phyloP scores from a whole-genome alignment of 2,888 invertebrate species.

The Koerneria pararmatus region DNA sequence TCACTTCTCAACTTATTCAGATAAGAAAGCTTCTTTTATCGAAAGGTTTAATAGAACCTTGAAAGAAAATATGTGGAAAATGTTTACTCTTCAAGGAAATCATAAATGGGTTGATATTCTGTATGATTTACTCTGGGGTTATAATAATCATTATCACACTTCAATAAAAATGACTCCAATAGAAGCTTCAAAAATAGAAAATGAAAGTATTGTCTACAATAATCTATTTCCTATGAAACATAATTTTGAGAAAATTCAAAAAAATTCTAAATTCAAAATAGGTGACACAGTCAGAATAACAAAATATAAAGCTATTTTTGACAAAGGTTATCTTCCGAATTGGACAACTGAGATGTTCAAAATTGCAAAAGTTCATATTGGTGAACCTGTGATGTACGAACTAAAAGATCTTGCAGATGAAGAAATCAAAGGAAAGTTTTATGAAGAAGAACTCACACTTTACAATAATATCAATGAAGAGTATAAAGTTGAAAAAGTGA shows the following conservation, averaged over 20 bases:
- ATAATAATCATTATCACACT: slow-evolving; percentile 38
- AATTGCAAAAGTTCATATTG: slow-evolving; percentile 11
- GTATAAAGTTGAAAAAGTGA: slow-evolving; percentile 9
- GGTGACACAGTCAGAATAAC: background rate
- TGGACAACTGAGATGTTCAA: slow-evolving; percentile 18
- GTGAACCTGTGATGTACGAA: slow-evolving; percentile 11
- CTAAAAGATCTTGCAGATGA: slow-evolving; percentile 29
- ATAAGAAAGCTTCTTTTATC: slow-evolving; percentile 35
- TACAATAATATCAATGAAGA: slow-evolving; percentile 29
- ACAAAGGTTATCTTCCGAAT: slow-evolving; percentile 7
- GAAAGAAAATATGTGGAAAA: slow-evolving; percentile 36
- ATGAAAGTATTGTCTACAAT: slow-evolving; percentile 9
- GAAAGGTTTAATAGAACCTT: slow-evolving; percentile 39
- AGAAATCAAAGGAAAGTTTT: slow-evolving; percentile 34
- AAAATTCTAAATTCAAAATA: background rate
- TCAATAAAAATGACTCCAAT: slow-evolving; percentile 36
- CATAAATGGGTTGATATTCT: slow-evolving; percentile 37
- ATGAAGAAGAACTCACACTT: slow-evolving; percentile 31
- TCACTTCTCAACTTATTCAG: slow-evolving; percentile 32
- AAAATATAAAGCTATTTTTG: no score
- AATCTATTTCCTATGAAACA: slow-evolving; percentile 18
- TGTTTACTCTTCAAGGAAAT: slow-evolving; percentile 36
- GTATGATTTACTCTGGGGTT: slow-evolving; percentile 28
- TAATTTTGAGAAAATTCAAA: slow-evolving; percentile 19
- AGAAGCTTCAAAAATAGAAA: slow-evolving; percentile 24